Evolutionary conservation across 2,113 vertebrate genomes (phyloP), one percentile per base, ranked within the genome.

Genomic region (Anas platyrhynchos): DNA sequence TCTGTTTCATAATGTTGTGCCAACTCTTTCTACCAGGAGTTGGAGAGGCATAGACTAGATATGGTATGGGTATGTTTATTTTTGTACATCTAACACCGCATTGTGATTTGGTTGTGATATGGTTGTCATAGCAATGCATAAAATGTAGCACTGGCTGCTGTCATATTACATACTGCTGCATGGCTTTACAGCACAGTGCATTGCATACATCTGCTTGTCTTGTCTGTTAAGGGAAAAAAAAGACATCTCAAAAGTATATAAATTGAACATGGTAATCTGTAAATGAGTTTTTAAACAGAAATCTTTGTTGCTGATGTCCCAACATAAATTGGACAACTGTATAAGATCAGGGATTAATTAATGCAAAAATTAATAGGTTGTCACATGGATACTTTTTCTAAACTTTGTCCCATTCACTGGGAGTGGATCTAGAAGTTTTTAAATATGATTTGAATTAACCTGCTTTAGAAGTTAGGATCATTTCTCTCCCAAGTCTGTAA

Each of bases 1-100:
- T 98, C 99, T 99, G 98, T 99, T 98, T 99, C 98, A 99, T 99
- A 99, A 99, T 99, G 96, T 98, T 98, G 98, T 99, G 98, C 98
- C 98, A 99, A 99, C 99, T 99, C 98, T 99, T 98, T 99, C 98
- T 99, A 97, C 98, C 98, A 99, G 99, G 99, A 99, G 98, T 99
- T 99, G 99, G 99, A 99, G 99, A 99, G 98, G 98, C 99, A 99
- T 99, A 99, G 99, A 99, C 99, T 99, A 99, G 99, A 99, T 99
- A 99, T 99, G 99, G 99, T 99, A 99, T 99, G 99, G 99, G 98
- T 99, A 99, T 99, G 99, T 99, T 99, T 99, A 99, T 99, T 99
- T 99, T 98, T 98, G 98, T 98, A 98, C 98, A 98, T 99, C 98
- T 99, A 99, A 99, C 99, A 98, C 98, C 99, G 98, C 99, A 99